A percentile compares a stretch with the other conserved stretches of the same genome.
Conservation (phyloP, 1,140 invertebrate species). For the Proctacanthus coquilletti region DNA sequence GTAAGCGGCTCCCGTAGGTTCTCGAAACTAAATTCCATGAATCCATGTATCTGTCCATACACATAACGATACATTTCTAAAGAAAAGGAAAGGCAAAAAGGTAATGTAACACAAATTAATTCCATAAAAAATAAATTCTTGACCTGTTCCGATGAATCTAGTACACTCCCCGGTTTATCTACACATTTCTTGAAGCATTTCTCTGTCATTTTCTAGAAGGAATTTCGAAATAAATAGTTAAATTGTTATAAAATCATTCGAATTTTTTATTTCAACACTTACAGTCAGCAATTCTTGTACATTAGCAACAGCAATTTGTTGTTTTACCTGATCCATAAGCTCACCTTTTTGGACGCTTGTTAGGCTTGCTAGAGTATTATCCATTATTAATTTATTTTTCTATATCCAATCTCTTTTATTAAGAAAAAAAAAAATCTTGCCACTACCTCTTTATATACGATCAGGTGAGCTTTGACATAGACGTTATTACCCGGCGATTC, state of each 20-base stretch:
- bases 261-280: no score
- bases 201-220: conserved; percentile 82
- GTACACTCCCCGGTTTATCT: conserved; percentile 69
- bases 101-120: conserved; percentile 8
- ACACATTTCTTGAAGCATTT: conserved; percentile 96
- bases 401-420: no score
- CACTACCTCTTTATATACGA: no score
- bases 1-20: conserved; percentile 67
- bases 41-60: conserved; percentile 96
- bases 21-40: conserved; percentile 80
- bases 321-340: conserved; percentile 89
- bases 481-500: no score
- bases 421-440: no score
- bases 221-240: conserved; percentile 12
- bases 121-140: conserved; percentile 9
- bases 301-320: conserved; percentile 88
- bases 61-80: conserved; percentile 93
- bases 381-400: conserved; percentile 2
- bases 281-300: conserved; percentile 84
- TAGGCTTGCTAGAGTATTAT: neutral
- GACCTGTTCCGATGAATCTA: conserved; percentile 84
- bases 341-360: conserved; percentile 64
- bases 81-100: conserved; percentile 25
- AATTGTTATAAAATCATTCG: no score
- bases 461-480: no score